Percentiles rank a stretch among this genome's conserved stretches.
These are phyloP conservation scores for Ornithoptera priamus DNA, from an alignment of 2,888 invertebrate genomes.

Conservation along the genomic window DNA sequence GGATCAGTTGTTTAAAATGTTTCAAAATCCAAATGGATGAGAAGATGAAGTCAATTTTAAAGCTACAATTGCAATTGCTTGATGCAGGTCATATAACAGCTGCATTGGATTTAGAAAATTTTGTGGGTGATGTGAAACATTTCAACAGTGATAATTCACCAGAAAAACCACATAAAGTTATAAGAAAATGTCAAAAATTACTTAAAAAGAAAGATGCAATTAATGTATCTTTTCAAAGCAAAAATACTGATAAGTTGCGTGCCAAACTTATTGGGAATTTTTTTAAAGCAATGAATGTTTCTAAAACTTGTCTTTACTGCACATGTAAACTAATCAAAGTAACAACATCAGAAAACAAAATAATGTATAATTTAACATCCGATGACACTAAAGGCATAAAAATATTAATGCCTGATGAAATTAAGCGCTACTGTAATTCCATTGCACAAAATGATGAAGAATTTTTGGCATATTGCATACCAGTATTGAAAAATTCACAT, in stretches of 20 bases:
- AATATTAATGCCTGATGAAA: constrained; percentile 83
- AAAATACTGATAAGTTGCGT: constrained; percentile 74
- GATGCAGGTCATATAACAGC: constrained; percentile 87
- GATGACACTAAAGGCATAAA: constrained; percentile 59
- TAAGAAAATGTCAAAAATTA: constrained; percentile 64
- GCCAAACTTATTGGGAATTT: constrained; percentile 65
- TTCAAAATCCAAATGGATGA: constrained; percentile 82
- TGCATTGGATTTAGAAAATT: constrained; percentile 83
- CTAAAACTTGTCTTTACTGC: constrained; percentile 80
- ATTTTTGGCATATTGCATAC: constrained; percentile 85
- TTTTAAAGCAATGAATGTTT: constrained; percentile 66
- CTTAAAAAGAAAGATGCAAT: constrained; percentile 55
- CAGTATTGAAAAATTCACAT: constrained; percentile 80
- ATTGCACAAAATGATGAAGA: constrained; percentile 87
- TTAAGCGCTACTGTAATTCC: constrained; percentile 83
- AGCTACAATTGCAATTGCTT: constrained; percentile 85
- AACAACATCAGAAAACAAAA: constrained; percentile 80
- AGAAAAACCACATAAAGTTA: constrained; percentile 63
- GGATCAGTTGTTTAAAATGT: constrained; percentile 86
- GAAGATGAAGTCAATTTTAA: constrained; percentile 78
- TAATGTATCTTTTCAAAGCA: constrained; percentile 61
- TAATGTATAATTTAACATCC: constrained; percentile 71
- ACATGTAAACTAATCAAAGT: constrained; percentile 73
- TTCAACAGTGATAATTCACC: constrained; percentile 62
- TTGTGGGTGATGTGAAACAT: constrained; percentile 56